Conservation (phyloP, 2,113 vertebrate species). For the Pimephales promelas region DNA sequence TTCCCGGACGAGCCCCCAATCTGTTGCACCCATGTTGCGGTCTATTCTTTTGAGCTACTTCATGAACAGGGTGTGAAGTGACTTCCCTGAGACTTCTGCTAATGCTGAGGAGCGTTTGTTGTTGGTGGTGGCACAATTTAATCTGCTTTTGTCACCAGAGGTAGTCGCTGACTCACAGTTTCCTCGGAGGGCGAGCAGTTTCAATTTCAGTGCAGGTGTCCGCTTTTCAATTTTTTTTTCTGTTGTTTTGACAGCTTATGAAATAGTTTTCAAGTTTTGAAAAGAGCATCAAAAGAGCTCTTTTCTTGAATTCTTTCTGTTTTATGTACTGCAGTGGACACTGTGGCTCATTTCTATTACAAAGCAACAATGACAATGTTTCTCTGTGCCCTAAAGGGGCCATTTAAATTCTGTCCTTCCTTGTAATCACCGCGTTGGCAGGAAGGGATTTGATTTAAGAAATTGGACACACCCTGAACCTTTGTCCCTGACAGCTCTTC, state of each 20-base stretch:
- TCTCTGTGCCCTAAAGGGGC: slow-evolving; percentile 3
- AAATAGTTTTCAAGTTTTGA: neutral
- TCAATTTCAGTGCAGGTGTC: neutral
- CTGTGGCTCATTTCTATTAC: neutral
- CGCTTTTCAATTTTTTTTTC: neutral
- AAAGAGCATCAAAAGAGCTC: neutral
- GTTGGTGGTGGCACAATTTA: slow-evolving; percentile 1
- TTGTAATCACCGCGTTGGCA: slow-evolving; percentile 12
- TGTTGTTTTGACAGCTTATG: neutral
- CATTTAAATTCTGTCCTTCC: neutral
- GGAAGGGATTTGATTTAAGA: slow-evolving; percentile 27
- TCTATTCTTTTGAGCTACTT: neutral
- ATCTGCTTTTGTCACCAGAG: neutral
- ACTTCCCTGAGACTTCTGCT: slow-evolving; percentile 16
- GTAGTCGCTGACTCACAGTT: neutral
- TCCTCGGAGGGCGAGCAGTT: neutral
- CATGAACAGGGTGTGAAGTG: neutral
- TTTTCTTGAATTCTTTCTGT: neutral
- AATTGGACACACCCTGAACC: slow-evolving; percentile 16
- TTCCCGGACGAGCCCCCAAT: neutral
- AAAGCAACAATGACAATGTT: neutral
- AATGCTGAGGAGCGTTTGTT: slow-evolving; percentile 40
- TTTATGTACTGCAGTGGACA: neutral
- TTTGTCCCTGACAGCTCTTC: slow-evolving; percentile 17
- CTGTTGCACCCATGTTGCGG: neutral